These are phyloP conservation scores for Tribolium castaneum DNA, from an alignment of 1,140 invertebrate genomes.

Conservation along the genomic window DNA sequence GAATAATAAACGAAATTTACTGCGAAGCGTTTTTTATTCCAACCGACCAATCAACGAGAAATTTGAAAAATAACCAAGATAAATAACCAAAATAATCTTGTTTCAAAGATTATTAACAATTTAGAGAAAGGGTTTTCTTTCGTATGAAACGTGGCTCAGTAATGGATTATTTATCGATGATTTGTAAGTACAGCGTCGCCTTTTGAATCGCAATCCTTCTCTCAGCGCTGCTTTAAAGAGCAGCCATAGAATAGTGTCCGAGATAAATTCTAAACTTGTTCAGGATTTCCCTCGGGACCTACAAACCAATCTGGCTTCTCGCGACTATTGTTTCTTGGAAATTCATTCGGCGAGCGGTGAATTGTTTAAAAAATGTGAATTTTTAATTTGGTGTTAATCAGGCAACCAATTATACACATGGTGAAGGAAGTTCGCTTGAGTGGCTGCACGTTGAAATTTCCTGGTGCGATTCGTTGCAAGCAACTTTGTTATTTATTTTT, in stretches of 20 bases:
- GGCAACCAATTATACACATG: neutral
- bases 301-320: conserved; percentile 47
- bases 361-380: no score
- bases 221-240: conserved; percentile 27
- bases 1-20: no score
- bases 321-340: conserved; percentile 46
- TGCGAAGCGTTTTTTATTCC: no score
- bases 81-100: no score
- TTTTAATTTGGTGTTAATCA: no score
- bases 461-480: no score
- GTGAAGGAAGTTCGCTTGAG: neutral
- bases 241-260: conserved; percentile 24
- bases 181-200: neutral
- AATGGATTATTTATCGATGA: conserved; percentile 29
- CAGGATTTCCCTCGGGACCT: conserved; percentile 46
- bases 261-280: conserved; percentile 46
- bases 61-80: no score
- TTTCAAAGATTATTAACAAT: neutral
- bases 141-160: neutral
- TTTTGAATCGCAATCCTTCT: conserved; percentile 12
- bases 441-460: no score
- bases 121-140: neutral
- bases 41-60: no score
- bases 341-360: neutral
- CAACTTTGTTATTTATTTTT: conserved; percentile 18